Conservation (phyloP, 2,113 vertebrate genomes). For the Hassar affinis region DNA sequence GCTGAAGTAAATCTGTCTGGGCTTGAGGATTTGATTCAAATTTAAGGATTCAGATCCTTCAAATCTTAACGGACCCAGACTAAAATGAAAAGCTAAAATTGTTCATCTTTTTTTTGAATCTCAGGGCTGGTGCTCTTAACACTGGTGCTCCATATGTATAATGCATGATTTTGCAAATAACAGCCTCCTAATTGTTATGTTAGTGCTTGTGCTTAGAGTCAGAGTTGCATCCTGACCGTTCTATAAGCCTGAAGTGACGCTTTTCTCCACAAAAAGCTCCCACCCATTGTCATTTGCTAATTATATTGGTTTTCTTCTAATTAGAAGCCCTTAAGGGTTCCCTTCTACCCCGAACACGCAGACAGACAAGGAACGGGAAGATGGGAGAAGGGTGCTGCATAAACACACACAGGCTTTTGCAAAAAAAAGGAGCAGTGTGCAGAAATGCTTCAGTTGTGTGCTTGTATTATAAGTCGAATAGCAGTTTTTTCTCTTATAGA, state of each 20-base stretch:
- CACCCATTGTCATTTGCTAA: slow-evolving; percentile 17
- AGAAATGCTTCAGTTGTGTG: background rate
- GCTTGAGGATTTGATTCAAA: background rate
- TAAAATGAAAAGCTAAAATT: background rate
- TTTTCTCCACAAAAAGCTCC: slow-evolving; percentile 7
- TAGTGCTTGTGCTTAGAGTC: background rate
- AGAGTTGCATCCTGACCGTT: slow-evolving; percentile 11
- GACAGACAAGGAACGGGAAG: background rate
- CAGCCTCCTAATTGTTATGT: slow-evolving; percentile 1
- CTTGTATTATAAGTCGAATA: background rate
- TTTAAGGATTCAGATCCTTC: background rate
- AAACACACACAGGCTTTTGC: background rate
- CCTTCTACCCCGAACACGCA: background rate
- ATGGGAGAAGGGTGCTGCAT: background rate
- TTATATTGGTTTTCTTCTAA: slow-evolving; percentile 21
- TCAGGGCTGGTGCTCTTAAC: background rate
- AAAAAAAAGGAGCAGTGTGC: background rate
- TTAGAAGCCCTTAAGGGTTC: background rate
- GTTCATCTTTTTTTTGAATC: background rate
- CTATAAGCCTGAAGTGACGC: background rate
- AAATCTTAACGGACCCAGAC: background rate
- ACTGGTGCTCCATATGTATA: slow-evolving; percentile 3
- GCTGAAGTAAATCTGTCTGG: background rate
- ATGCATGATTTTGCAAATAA: background rate
- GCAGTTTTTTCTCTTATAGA: background rate